phyloP scores from a whole-genome alignment of 2,113 vertebrate genomes.

The Campylomormyrus numenius region DNA sequence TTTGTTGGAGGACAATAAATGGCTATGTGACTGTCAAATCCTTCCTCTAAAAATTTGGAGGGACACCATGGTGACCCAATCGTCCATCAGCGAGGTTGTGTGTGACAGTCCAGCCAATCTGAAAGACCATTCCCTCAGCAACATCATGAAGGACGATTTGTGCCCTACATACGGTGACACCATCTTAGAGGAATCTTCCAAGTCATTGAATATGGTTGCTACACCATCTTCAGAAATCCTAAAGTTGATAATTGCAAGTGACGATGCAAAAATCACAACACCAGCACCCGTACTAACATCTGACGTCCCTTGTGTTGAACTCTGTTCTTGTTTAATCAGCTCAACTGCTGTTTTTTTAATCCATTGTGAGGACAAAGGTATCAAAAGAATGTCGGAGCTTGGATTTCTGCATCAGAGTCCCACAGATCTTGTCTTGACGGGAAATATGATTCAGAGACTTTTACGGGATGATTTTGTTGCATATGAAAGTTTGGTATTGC shows the following conservation, averaged over 20 bases:
- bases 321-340: conserved; percentile 82
- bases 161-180: conserved; percentile 69
- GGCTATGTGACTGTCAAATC: conserved; percentile 89
- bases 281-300: conserved; percentile 53
- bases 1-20: conserved; percentile 89
- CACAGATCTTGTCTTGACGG: conserved; percentile 83
- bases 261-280: conserved; percentile 52
- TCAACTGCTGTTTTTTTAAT: conserved; percentile 79
- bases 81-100: conserved; percentile 79
- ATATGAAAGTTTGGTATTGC: conserved; percentile 77
- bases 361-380: conserved; percentile 88
- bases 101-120: conserved; percentile 76
- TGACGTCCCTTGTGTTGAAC: conserved; percentile 68
- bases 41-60: conserved; percentile 86
- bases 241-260: conserved; percentile 61
- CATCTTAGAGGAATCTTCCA: conserved; percentile 78
- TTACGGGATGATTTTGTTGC: conserved; percentile 79
- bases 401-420: conserved; percentile 82
- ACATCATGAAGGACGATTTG: conserved; percentile 76
- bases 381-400: conserved; percentile 86
- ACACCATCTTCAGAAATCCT: conserved; percentile 76
- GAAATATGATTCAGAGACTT: conserved; percentile 87
- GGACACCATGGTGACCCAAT: conserved; percentile 91
- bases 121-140: conserved; percentile 74
- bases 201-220: conserved; percentile 78